These are phyloP conservation scores for Venusia cambrica DNA, from an alignment of 2,888 invertebrate species.

Conservation along the genomic window DNA sequence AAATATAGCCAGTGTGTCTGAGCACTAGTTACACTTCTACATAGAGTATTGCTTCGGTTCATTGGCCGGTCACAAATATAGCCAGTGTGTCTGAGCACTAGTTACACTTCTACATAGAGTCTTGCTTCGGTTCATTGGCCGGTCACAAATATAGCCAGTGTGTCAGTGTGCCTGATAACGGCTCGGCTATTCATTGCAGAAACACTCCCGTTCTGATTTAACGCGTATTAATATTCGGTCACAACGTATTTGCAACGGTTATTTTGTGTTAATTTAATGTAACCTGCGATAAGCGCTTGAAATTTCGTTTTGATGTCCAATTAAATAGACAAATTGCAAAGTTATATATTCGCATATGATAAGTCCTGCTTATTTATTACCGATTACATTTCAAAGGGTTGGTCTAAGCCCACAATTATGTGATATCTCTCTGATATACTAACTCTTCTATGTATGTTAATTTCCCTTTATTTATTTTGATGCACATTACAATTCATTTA, in stretches of 20 bases:
- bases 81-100: slow-evolving; percentile 51
- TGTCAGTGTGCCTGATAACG: slow-evolving; percentile 61
- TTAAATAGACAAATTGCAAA: neutral
- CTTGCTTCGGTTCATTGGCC: neutral
- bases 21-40: slow-evolving; percentile 10
- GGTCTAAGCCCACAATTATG: too few species aligned
- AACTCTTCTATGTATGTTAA: too few species aligned
- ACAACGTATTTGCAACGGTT: slow-evolving; percentile 60
- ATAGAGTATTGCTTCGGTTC: neutral
- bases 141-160: slow-evolving; percentile 64
- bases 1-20: too few species aligned
- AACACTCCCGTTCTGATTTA: slow-evolving; percentile 68
- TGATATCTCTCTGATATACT: too few species aligned
- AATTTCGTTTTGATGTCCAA: slow-evolving; percentile 7
- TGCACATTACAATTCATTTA: too few species aligned
- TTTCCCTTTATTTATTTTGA: too few species aligned
- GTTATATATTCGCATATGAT: too few species aligned
- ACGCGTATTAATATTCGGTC: slow-evolving; percentile 54
- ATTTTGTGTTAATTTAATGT: slow-evolving; percentile 65
- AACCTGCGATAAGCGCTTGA: slow-evolving; percentile 41
- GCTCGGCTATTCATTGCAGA: slow-evolving; percentile 72
- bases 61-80: slow-evolving; percentile 57
- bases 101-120: slow-evolving; percentile 5
- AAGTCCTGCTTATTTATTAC: too few species aligned
- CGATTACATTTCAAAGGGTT: too few species aligned